A percentile compares a stretch with the other conserved stretches of the same genome.
These are phyloP conservation scores for Castor canadensis DNA, from an alignment of 2,113 vertebrate genomes.

Conservation along the genomic window DNA sequence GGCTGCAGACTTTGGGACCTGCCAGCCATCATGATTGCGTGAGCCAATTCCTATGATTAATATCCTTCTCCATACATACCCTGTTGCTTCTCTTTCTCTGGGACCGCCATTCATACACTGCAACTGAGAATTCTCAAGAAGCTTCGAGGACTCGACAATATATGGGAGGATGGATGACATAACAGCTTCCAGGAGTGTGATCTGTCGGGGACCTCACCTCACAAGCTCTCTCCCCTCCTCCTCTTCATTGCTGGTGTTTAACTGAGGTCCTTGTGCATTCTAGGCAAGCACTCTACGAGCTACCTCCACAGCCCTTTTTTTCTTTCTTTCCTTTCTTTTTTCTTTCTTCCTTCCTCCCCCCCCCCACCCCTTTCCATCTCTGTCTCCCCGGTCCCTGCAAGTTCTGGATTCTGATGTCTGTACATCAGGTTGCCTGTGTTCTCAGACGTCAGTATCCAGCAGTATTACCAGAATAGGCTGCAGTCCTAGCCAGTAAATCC, in stretches of 20 bases:
- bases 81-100: neutral
- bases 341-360: neutral
- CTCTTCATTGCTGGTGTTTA: no score
- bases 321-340: neutral
- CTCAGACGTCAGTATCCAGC: neutral
- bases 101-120: neutral
- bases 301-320: neutral
- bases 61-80: neutral
- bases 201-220: neutral
- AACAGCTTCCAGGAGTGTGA: no score
- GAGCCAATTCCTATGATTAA: neutral
- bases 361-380: no score
- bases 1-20: neutral
- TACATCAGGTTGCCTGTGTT: neutral
- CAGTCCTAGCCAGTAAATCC: neutral
- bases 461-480: neutral
- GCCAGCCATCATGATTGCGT: neutral
- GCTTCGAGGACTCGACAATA: neutral
- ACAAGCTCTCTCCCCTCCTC: neutral
- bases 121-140: neutral
- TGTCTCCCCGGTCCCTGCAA: neutral
- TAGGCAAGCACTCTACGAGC: neutral
- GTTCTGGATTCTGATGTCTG: neutral
- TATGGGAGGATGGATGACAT: neutral
- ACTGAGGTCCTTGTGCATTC: no score